Percentiles rank a stretch among this genome's conserved stretches.
Conservation (phyloP, 2,797 vertebrate species). For the Triplophysa yarkandensis region DNA sequence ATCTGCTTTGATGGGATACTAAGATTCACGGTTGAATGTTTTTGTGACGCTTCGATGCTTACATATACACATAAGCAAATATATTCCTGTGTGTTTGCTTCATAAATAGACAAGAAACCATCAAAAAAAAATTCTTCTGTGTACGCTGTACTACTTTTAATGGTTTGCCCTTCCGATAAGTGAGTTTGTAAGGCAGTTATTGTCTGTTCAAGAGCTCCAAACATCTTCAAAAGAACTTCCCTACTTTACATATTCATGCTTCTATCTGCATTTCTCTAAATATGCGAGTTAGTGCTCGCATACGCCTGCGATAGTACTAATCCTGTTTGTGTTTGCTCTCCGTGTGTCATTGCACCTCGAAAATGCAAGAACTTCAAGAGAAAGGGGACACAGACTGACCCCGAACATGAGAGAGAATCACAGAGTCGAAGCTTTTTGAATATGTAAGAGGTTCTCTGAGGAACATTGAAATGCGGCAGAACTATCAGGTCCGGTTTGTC, state of each 20-base stretch:
- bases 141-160: constrained; percentile 19
- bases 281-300: constrained; percentile 58
- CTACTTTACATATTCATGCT: constrained; percentile 76
- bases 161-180: constrained; percentile 25
- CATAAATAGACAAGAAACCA: not conserved
- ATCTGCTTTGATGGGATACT: constrained; percentile 20
- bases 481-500: constrained; percentile 81
- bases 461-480: constrained; percentile 74
- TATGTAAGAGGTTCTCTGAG: constrained; percentile 68
- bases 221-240: constrained; percentile 61
- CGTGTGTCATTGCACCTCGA: constrained; percentile 62
- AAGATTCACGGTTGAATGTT: constrained; percentile 1
- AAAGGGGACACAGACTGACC: constrained; percentile 46
- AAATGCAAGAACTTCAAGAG: constrained; percentile 66
- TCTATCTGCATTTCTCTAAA: constrained; percentile 71
- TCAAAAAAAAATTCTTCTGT: not conserved
- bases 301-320: constrained; percentile 72
- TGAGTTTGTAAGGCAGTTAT: constrained; percentile 38
- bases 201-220: constrained; percentile 56
- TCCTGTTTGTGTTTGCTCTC: constrained; percentile 72
- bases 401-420: constrained; percentile 58
- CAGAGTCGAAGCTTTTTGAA: constrained; percentile 71
- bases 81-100: not conserved
- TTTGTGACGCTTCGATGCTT: not conserved
- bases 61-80: not conserved